Evolutionary conservation across 2,113 vertebrate species (phyloP).

Genomic region (Cavia aperea): DNA sequence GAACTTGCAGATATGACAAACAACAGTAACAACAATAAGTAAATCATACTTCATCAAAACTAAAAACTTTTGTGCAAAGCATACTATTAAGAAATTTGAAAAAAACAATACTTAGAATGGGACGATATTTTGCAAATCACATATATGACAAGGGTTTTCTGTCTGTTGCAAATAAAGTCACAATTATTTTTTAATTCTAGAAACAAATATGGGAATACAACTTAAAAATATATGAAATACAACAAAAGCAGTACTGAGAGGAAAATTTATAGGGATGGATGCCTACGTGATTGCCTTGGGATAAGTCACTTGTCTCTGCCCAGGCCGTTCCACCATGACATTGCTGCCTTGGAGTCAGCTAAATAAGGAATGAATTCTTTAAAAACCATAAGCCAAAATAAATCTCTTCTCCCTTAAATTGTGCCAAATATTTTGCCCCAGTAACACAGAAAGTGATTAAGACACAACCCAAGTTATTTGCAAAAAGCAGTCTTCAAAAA

Average conservation of each 20-base stretch:
- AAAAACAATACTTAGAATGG: neutral
- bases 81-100: neutral
- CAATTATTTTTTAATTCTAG: neutral
- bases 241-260: neutral
- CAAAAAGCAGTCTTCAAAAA: neutral
- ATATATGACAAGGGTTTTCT: neutral
- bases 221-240: neutral
- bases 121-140: neutral
- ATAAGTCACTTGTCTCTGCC: neutral
- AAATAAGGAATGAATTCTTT: neutral
- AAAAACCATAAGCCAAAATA: neutral
- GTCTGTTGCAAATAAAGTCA: neutral
- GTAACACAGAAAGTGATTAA: neutral
- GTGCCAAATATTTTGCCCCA: neutral
- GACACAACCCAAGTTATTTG: neutral
- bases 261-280: neutral
- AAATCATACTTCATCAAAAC: neutral
- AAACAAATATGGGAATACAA: neutral
- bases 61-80: neutral
- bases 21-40: neutral
- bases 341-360: neutral
- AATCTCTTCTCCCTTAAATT: neutral
- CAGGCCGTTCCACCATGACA: no score
- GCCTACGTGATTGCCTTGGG: neutral
- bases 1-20: neutral